A percentile compares a stretch with the other conserved stretches of the same genome.
Evolutionary conservation across 2,797 vertebrate genomes (phyloP).

Genomic region (Anabacerthia variegaticeps): DNA sequence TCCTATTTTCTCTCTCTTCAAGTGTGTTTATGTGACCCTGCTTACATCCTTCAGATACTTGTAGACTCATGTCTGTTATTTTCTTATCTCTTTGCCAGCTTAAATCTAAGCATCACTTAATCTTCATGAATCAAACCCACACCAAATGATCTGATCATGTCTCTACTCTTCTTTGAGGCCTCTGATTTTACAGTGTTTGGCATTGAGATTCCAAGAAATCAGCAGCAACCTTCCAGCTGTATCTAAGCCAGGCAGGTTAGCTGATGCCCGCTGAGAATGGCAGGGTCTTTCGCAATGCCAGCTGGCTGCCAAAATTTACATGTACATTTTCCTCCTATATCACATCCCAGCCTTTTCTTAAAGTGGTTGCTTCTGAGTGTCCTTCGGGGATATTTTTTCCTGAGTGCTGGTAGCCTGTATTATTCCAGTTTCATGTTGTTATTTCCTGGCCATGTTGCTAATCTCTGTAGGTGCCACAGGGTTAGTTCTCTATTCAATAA

Average conservation of each 20-base stretch:
- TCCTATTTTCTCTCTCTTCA: neutral
- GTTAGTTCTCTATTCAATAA: neutral
- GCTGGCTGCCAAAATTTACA: neutral
- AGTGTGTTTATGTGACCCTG: neutral
- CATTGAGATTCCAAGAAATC: neutral
- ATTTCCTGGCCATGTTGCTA: neutral
- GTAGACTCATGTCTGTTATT: slow-evolving; percentile 9
- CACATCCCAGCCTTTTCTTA: neutral
- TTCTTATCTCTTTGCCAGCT: neutral
- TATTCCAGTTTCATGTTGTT: neutral
- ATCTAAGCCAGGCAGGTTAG: neutral
- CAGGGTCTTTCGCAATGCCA: neutral
- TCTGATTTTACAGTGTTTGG: slow-evolving; percentile 4
- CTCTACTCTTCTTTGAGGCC: neutral
- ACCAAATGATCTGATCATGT: neutral
- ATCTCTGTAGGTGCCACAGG: neutral
- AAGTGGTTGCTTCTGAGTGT: neutral
- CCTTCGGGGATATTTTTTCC: neutral
- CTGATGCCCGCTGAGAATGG: neutral
- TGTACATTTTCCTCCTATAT: neutral
- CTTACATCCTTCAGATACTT: neutral
- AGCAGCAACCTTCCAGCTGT: neutral
- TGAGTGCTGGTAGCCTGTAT: neutral
- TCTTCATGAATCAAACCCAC: slow-evolving; percentile 18
- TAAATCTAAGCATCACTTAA: neutral